These are phyloP conservation scores for Podarcis raffonei DNA, from an alignment of 2,113 vertebrate genomes.

Conservation along the genomic window DNA sequence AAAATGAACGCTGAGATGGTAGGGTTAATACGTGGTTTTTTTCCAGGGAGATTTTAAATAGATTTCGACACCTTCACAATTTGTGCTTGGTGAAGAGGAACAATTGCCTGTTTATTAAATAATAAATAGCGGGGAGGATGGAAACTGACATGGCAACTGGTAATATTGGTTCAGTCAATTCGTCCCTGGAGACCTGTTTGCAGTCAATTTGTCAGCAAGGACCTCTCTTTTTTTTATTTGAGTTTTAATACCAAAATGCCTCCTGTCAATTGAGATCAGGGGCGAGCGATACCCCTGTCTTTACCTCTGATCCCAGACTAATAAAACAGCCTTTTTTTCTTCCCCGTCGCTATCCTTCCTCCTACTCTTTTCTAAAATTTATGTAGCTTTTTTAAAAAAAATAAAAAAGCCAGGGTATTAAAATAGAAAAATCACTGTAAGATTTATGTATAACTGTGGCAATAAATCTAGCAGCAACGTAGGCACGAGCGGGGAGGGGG, in stretches of 20 bases:
- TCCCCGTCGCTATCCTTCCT: not conserved
- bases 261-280: constrained; percentile 33
- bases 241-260: constrained; percentile 41
- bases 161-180: constrained; percentile 34
- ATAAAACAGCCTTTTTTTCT: not conserved
- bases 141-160: constrained; percentile 28
- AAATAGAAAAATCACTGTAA: not conserved
- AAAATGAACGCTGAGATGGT: not conserved
- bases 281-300: not conserved
- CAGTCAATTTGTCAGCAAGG: constrained; percentile 41
- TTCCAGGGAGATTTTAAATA: constrained; percentile 8
- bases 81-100: constrained; percentile 19
- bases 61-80: constrained; percentile 8
- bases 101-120: constrained; percentile 36
- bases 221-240: not conserved
- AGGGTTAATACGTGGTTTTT: not conserved
- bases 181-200: constrained; percentile 24
- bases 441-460: not conserved
- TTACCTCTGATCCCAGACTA: not conserved
- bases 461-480: not conserved
- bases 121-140: constrained; percentile 33
- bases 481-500: no score
- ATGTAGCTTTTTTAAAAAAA: not conserved
- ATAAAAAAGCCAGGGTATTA: not conserved
- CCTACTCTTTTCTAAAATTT: not conserved